Percentiles rank a stretch among this genome's conserved stretches.
phyloP scores from a whole-genome alignment of 2,888 invertebrate genomes.

The Mesorhabditis spiculigera region DNA sequence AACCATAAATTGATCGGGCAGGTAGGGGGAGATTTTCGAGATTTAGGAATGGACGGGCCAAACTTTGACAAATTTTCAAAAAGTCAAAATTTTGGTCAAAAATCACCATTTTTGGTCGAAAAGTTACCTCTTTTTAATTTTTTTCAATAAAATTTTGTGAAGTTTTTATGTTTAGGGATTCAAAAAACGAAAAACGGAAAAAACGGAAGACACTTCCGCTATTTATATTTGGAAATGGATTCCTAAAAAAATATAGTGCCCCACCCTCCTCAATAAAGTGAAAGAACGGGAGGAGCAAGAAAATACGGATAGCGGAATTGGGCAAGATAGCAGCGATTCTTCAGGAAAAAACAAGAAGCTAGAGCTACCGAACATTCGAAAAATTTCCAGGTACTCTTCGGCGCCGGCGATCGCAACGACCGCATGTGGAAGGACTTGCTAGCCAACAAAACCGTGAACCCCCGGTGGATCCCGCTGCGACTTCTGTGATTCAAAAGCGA shows the following conservation, averaged over 20 bases:
- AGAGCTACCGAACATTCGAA: not conserved
- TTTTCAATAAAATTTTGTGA: too few relatives aligned
- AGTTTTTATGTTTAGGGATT: too few relatives aligned
- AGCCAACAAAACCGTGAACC: slow-evolving; percentile 15
- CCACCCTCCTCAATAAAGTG: too few relatives aligned
- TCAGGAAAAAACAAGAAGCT: not conserved
- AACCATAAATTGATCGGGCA: slow-evolving; percentile 14
- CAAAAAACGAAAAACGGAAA: too few relatives aligned
- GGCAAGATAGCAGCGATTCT: too few relatives aligned
- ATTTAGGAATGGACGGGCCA: too few relatives aligned
- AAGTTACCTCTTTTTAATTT: too few relatives aligned
- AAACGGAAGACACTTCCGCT: too few relatives aligned
- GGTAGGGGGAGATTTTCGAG: not conserved
- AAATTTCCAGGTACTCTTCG: slow-evolving; percentile 15
- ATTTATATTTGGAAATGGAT: too few relatives aligned
- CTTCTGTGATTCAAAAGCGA: not conserved
- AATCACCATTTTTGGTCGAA: not conserved
- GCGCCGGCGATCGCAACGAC: slow-evolving; percentile 13
- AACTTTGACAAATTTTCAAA: not conserved
- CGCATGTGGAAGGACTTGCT: slow-evolving; percentile 24
- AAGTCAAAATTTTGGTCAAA: not conserved
- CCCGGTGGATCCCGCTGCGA: slow-evolving; percentile 17
- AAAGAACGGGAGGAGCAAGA: too few relatives aligned
- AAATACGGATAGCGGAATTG: too few relatives aligned
- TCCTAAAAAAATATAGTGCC: too few relatives aligned